Conservation (phyloP, 2,113 vertebrate genomes). For the Hucho hucho region DNA sequence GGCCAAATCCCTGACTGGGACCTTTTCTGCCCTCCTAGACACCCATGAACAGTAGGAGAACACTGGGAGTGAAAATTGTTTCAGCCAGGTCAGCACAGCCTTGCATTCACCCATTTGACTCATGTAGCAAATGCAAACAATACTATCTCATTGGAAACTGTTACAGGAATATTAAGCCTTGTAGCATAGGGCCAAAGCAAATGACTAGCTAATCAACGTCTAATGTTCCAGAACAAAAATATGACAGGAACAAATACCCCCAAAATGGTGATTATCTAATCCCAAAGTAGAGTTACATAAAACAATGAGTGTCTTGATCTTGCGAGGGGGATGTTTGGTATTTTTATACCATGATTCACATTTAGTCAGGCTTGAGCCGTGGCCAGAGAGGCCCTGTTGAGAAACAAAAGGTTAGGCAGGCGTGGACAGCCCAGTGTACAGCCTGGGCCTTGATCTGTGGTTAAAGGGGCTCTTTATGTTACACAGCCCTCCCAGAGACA, state of each 20-base stretch:
- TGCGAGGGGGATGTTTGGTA: slow-evolving; percentile 51
- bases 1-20: too few relatives aligned
- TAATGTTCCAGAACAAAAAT: slow-evolving; percentile 23
- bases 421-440: slow-evolving; percentile 48
- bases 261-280: slow-evolving; percentile 52
- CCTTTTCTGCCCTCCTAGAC: background rate
- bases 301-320: slow-evolving; percentile 69
- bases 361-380: slow-evolving; percentile 61
- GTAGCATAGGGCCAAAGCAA: slow-evolving; percentile 24
- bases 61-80: background rate
- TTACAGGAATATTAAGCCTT: slow-evolving; percentile 15
- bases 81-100: background rate
- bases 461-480: slow-evolving; percentile 67
- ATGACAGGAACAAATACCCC: slow-evolving; percentile 29
- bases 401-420: slow-evolving; percentile 64
- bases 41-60: background rate
- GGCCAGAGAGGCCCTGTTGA: slow-evolving; percentile 62
- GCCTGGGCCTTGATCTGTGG: slow-evolving; percentile 48
- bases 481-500: background rate
- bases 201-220: slow-evolving; percentile 21
- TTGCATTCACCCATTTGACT: background rate
- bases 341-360: slow-evolving; percentile 68
- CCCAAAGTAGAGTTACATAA: slow-evolving; percentile 51
- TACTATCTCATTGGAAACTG: slow-evolving; percentile 7
- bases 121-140: background rate